These are phyloP conservation scores for Morpho achilles DNA, from an alignment of 2,888 invertebrate genomes.

Conservation along the genomic window DNA sequence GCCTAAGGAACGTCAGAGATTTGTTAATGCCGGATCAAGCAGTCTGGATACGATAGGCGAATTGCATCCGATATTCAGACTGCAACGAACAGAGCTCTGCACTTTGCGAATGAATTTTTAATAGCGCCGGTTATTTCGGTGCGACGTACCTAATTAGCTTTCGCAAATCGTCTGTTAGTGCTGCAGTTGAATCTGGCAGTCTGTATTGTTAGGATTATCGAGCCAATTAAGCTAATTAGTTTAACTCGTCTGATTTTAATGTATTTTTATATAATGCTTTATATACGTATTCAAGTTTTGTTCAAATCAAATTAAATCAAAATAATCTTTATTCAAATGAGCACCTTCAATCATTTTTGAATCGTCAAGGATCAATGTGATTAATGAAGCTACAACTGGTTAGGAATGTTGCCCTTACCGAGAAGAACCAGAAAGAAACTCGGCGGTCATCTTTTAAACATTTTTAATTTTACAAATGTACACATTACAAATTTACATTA, in stretches of 20 bases:
- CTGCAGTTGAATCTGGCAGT: conserved; percentile 10
- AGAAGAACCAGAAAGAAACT: too few species aligned
- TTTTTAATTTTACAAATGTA: too few species aligned
- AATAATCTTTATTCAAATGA: too few species aligned
- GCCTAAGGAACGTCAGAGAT: too few species aligned
- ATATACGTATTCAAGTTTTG: not conserved
- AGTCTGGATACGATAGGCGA: conserved; percentile 52
- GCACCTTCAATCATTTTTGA: too few species aligned
- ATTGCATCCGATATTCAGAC: conserved; percentile 48
- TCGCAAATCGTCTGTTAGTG: conserved; percentile 23
- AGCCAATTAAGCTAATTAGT: conserved; percentile 13
- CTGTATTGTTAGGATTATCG: conserved; percentile 12
- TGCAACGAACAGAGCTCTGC: conserved; percentile 68
- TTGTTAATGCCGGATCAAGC: conserved; percentile 36
- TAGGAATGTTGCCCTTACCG: too few species aligned
- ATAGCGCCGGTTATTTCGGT: conserved; percentile 57
- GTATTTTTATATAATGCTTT: conserved; percentile 3
- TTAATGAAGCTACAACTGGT: too few species aligned
- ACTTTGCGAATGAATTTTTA: conserved; percentile 72
- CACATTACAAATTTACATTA: too few species aligned
- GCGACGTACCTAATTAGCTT: conserved; percentile 57
- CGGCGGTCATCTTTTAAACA: too few species aligned
- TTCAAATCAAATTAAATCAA: too few species aligned
- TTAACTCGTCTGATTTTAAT: conserved; percentile 7
- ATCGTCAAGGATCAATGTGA: too few species aligned